Evolutionary conservation across 2,113 vertebrate species (phyloP).

Genomic region (Carassius gibelio): DNA sequence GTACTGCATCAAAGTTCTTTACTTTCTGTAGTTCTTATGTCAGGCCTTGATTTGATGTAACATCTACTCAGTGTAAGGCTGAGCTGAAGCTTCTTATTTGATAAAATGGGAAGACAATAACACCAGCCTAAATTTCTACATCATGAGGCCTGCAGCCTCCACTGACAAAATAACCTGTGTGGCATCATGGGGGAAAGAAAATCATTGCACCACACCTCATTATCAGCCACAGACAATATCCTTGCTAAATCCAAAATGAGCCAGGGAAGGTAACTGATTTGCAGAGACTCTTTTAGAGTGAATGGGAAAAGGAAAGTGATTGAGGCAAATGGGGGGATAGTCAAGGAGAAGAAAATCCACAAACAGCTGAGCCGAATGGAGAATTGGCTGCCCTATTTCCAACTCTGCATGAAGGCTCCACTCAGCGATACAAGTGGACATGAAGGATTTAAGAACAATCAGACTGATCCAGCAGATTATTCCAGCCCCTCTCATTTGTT

Average conservation of each 20-base stretch:
- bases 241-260: constrained; percentile 48
- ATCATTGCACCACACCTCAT: constrained; percentile 40
- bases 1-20: neutral
- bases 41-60: neutral
- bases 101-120: constrained; percentile 8
- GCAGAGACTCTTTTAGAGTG: constrained; percentile 56
- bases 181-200: constrained; percentile 41
- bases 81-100: neutral
- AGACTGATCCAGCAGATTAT: too few relatives aligned
- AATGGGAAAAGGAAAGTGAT: constrained; percentile 50
- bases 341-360: constrained; percentile 57
- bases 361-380: too few relatives aligned
- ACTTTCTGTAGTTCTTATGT: neutral
- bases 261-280: constrained; percentile 63
- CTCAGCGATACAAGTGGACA: too few relatives aligned
- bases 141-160: neutral
- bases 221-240: constrained; percentile 48
- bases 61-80: neutral
- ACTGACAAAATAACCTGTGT: constrained; percentile 36
- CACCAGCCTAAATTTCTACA: neutral
- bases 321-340: constrained; percentile 44
- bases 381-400: too few relatives aligned
- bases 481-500: too few relatives aligned
- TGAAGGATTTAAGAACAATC: too few relatives aligned
- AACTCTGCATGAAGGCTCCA: too few relatives aligned